These are phyloP conservation scores for Eubasilissa regina DNA, from an alignment of 1,140 invertebrate species.

Conservation along the genomic window DNA sequence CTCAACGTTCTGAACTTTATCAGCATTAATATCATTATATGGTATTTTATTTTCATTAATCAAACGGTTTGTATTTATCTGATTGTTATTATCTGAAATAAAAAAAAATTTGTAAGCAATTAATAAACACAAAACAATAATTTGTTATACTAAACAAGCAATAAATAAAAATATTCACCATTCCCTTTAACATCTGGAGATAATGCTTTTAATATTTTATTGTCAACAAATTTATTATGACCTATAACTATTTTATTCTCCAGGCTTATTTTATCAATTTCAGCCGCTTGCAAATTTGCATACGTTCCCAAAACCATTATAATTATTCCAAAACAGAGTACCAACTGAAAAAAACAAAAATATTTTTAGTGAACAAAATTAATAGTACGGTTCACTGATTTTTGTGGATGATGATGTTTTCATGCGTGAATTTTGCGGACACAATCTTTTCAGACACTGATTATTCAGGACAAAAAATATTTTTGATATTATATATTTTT, in stretches of 20 bases:
- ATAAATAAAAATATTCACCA: background rate
- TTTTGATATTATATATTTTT: too few species aligned
- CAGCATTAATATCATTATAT: background rate
- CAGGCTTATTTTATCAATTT: slow-evolving; percentile 71
- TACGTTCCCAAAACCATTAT: slow-evolving; percentile 91
- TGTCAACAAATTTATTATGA: slow-evolving; percentile 64
- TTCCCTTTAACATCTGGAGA: slow-evolving; percentile 10
- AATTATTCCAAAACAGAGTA: slow-evolving; percentile 83
- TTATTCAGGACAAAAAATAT: too few species aligned
- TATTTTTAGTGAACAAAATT: too few species aligned
- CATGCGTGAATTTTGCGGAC: too few species aligned
- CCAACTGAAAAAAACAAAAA: slow-evolving; percentile 72
- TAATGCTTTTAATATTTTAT: slow-evolving; percentile 59
- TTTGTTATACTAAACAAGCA: background rate
- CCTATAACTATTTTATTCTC: slow-evolving; percentile 44
- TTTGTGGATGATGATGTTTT: too few species aligned
- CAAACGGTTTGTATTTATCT: background rate
- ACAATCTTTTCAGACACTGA: too few species aligned
- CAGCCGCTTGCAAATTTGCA: slow-evolving; percentile 85
- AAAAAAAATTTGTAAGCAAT: background rate
- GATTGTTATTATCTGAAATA: background rate
- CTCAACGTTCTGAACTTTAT: background rate
- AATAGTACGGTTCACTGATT: too few species aligned
- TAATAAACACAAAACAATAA: background rate
- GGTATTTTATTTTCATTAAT: slow-evolving; percentile 1